These are phyloP conservation scores for Ectobius pallidus DNA, from an alignment of 2,888 invertebrate genomes.

Conservation along the genomic window DNA sequence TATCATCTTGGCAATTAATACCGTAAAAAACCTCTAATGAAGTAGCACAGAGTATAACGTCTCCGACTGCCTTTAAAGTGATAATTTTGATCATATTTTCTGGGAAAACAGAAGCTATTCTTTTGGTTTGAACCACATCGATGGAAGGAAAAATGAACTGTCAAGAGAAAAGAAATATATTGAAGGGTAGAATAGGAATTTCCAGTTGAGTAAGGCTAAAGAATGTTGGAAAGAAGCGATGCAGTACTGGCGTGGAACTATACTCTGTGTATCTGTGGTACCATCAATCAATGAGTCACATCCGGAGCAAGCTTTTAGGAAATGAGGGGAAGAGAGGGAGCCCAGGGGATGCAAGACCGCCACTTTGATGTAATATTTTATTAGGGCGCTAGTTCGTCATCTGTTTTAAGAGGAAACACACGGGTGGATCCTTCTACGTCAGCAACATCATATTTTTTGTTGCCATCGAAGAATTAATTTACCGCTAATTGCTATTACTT, in stretches of 20 bases:
- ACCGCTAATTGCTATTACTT: conserved; percentile 17
- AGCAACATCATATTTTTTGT: neutral
- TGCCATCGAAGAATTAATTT: conserved; percentile 16
- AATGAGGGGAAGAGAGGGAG: conserved; percentile 45
- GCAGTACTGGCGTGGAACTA: neutral
- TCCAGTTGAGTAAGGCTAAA: too few relatives aligned
- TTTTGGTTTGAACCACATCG: too few relatives aligned
- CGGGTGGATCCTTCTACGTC: neutral
- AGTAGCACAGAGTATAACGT: too few relatives aligned
- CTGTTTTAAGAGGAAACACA: neutral
- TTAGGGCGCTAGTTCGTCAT: conserved; percentile 18
- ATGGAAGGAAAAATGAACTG: too few relatives aligned
- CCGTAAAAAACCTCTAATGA: too few relatives aligned
- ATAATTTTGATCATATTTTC: too few relatives aligned
- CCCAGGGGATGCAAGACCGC: conserved; percentile 9
- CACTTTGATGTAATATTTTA: conserved; percentile 19
- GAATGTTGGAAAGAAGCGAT: too few relatives aligned
- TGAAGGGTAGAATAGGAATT: too few relatives aligned
- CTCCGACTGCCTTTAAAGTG: too few relatives aligned
- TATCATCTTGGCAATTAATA: too few relatives aligned
- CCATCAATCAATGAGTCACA: conserved; percentile 50
- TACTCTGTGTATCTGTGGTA: conserved; percentile 33
- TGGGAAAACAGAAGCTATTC: too few relatives aligned
- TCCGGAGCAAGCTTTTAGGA: conserved; percentile 49
- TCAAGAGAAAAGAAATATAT: too few relatives aligned